These are phyloP conservation scores for Pogonognathellus flavescens DNA, from an alignment of 1,140 invertebrate species.

Conservation along the genomic window DNA sequence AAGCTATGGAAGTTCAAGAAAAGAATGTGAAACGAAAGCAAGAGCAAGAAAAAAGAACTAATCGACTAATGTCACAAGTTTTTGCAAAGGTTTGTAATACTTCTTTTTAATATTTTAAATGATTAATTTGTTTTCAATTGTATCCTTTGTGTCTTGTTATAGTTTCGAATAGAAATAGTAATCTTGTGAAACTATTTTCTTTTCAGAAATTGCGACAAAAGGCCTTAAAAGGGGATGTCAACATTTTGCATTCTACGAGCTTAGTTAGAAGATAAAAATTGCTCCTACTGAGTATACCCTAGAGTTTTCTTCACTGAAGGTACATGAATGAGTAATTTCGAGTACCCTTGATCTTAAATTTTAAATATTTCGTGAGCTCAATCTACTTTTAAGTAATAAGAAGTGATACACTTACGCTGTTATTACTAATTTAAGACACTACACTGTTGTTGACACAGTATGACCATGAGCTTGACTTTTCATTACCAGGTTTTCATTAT, in stretches of 20 bases:
- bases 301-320: no score
- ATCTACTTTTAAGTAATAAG: no score
- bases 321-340: no score
- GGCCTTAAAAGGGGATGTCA: slow-evolving; percentile 8
- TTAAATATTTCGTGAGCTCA: no score
- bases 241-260: slow-evolving; percentile 6
- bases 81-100: background rate
- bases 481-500: no score
- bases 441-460: no score
- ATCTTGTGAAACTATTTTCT: background rate
- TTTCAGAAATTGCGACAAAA: slow-evolving; percentile 14
- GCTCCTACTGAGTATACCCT: no score
- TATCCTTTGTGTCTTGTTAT: background rate
- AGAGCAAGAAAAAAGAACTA: slow-evolving; percentile 29
- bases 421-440: no score
- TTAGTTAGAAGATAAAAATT: slow-evolving; percentile 2
- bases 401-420: no score
- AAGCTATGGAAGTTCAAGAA: slow-evolving; percentile 9
- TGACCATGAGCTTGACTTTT: no score
- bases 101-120: background rate
- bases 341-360: no score
- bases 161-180: background rate
- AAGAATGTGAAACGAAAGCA: slow-evolving; percentile 11
- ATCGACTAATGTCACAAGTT: slow-evolving; percentile 11
- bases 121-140: no score